Percentiles rank a stretch among this genome's conserved stretches.
Conservation (phyloP, 2,797 vertebrate species). For the Graptemys geographica region DNA sequence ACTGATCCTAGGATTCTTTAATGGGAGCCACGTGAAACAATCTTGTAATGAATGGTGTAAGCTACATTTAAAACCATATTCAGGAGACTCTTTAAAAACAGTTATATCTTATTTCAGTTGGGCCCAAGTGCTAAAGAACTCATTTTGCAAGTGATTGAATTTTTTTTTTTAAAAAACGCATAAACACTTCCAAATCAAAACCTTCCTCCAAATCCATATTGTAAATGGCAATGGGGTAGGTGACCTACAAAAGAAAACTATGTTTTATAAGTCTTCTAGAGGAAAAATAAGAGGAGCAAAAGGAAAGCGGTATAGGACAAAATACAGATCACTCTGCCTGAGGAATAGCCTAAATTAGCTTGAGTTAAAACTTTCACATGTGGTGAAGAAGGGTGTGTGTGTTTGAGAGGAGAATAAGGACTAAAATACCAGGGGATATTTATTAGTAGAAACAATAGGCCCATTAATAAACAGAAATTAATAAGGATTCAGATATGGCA, state of each 20-base stretch:
- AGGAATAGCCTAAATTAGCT: background rate
- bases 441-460: background rate
- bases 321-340: background rate
- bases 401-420: background rate
- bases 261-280: background rate
- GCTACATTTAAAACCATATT: background rate
- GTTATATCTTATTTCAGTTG: background rate
- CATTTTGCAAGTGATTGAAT: background rate
- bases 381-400: background rate
- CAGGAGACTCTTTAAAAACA: background rate
- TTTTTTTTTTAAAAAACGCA: background rate
- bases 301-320: background rate
- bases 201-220: background rate
- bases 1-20: slow-evolving; percentile 42
- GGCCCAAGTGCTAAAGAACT: background rate
- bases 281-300: background rate
- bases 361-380: background rate
- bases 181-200: background rate
- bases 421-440: background rate
- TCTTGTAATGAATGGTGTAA: background rate
- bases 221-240: background rate
- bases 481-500: background rate
- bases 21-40: slow-evolving; percentile 27
- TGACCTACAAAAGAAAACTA: background rate
- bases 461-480: background rate